phyloP scores from a whole-genome alignment of 2,888 invertebrate genomes.

The Amblyjoppa fuscipennis region DNA sequence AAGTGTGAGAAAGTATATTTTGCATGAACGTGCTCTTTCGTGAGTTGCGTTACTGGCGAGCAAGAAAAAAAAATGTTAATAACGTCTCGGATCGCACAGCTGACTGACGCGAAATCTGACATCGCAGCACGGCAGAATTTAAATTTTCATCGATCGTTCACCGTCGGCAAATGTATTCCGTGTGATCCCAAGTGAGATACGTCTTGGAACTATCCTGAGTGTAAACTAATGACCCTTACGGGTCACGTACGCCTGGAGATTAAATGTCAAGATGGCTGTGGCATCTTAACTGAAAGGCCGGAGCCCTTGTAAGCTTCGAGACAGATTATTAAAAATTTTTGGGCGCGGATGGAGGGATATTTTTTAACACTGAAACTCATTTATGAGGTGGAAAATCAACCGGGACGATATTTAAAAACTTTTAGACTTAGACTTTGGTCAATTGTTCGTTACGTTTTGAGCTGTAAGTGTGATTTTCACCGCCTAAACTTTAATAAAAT shows the following conservation, averaged over 20 bases:
- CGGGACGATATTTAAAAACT: no score
- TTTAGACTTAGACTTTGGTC: no score
- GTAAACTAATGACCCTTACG: slow-evolving; percentile 34
- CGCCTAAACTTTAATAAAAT: no score
- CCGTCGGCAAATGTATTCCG: neutral
- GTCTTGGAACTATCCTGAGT: slow-evolving; percentile 17
- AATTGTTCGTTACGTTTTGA: no score
- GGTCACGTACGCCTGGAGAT: slow-evolving; percentile 7
- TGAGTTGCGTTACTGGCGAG: slow-evolving; percentile 2
- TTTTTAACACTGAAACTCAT: neutral
- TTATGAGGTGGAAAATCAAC: no score
- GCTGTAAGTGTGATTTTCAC: no score
- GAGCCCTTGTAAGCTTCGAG: neutral
- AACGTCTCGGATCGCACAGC: slow-evolving; percentile 9
- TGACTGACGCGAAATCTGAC: neutral
- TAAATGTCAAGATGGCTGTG: slow-evolving; percentile 14
- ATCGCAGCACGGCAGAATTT: slow-evolving; percentile 17
- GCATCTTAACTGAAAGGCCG: neutral
- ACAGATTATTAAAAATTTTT: neutral
- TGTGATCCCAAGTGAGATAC: neutral
- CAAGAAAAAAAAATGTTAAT: slow-evolving; percentile 12
- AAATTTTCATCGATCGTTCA: slow-evolving; percentile 34
- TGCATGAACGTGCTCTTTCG: slow-evolving; percentile 15
- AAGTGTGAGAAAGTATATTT: neutral
- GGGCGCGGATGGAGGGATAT: neutral